Conservation (phyloP, 2,888 invertebrate genomes). For the Halictus ligatus region DNA sequence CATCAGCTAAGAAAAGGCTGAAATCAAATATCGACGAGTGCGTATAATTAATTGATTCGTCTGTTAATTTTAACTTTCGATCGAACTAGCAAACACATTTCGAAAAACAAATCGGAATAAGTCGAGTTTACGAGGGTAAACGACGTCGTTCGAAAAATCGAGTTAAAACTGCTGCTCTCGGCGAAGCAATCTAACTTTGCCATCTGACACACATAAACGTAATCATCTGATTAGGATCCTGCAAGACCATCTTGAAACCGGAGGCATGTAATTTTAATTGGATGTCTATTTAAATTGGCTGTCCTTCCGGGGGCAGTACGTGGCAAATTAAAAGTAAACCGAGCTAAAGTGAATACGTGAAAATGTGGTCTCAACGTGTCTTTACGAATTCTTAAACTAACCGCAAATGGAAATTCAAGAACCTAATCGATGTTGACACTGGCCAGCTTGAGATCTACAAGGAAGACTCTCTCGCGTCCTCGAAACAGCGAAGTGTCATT, state of each 20-base stretch:
- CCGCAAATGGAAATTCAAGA: conserved; percentile 15
- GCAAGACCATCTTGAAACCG: not conserved
- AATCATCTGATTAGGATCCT: conserved; percentile 9
- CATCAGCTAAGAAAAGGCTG: not conserved
- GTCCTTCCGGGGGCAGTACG: not conserved
- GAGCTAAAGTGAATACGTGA: conserved; percentile 8
- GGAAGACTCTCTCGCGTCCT: not conserved
- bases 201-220: conserved; percentile 2
- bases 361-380: conserved; percentile 8
- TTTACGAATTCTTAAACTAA: conserved; percentile 16
- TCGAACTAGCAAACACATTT: not conserved
- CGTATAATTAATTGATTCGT: not conserved
- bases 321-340: conserved; percentile 16
- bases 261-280: conserved; percentile 9
- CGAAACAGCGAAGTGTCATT: conserved; percentile 18
- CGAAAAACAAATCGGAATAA: not conserved
- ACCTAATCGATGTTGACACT: conserved; percentile 18
- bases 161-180: not conserved
- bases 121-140: not conserved
- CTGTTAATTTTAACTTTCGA: not conserved
- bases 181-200: not conserved
- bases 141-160: not conserved
- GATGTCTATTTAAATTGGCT: conserved; percentile 15
- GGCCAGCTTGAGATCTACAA: not conserved
- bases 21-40: not conserved